A percentile compares a stretch with the other conserved stretches of the same genome.
Evolutionary conservation across 2,113 vertebrate genomes (phyloP).

Genomic region (Lichenostomus cassidix): DNA sequence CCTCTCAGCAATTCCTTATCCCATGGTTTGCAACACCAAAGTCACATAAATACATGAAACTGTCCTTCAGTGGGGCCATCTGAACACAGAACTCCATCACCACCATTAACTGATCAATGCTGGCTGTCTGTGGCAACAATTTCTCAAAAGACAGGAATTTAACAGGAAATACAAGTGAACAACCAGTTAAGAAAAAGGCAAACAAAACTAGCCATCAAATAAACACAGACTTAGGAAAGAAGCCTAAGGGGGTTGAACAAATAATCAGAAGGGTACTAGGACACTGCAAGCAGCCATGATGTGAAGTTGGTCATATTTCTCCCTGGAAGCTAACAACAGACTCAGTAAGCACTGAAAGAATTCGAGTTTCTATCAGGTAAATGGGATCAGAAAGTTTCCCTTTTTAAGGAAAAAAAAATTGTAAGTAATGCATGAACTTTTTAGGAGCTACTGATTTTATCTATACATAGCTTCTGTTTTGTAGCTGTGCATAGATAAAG

Average conservation of each 20-base stretch:
- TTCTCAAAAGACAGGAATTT: neutral
- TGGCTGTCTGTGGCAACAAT: neutral
- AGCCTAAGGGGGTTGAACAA: neutral
- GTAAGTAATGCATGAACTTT: neutral
- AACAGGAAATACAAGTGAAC: neutral
- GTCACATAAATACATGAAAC: neutral
- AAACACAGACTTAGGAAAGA: fast-evolving
- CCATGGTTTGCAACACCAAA: neutral
- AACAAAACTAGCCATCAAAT: neutral
- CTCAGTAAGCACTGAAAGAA: neutral
- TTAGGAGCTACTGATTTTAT: neutral
- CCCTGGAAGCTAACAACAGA: neutral
- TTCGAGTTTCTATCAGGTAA: neutral
- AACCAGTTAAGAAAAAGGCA: neutral
- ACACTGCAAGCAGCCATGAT: neutral
- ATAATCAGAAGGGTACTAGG: neutral
- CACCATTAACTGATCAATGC: neutral
- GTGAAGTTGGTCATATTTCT: neutral
- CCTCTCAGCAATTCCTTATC: neutral
- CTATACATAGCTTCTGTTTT: neutral
- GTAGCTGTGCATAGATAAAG: neutral
- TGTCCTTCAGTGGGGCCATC: neutral
- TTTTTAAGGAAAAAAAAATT: neutral
- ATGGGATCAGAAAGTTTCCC: neutral
- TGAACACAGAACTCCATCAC: neutral